Evolutionary conservation across 2,797 vertebrate genomes (phyloP), one percentile per base, ranked within the genome.

Genomic region (Saxicola maurus): DNA sequence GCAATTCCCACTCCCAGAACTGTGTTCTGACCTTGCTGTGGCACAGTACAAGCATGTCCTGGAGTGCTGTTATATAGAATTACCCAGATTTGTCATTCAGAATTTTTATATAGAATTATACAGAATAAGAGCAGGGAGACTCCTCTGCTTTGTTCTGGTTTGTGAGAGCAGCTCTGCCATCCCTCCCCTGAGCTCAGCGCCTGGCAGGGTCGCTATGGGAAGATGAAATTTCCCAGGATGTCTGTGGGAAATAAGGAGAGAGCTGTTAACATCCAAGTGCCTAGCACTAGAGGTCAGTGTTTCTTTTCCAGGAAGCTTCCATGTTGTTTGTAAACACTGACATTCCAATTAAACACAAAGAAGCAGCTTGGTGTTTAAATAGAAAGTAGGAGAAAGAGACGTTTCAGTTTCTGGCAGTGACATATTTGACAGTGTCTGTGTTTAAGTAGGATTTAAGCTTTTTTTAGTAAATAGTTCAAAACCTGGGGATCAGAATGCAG

Each of bases 201-300:
- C 61, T 15, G 3, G 8, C 24, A 7, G 15, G 40, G 17, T 67
- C 38, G 6, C 0, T 33, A 0, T 28, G 51, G 61, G 68, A 83
- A 53, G 52, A 67, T 28, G n/a, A 1, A 6, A 76, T 87, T 57
- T 57, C 86, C 38, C 64, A 57, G 78, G 6, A 35, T 33, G 66
- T 74, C 56, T 56, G 45, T 46, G 43, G 51, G 69, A 65, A 88
- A 52, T 45, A 17, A 68, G 40, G 31, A 49, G 40, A 45, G 64
- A 48, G 37, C 40, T 86, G 72, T 67, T 52, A 61, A 6, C 42
- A 74, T 68, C 43, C 7, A 56, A 45, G 62, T 79, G 71, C 8
- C 37, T 23, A 17, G 72, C 95, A 25, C 92, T 96, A 95, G 94
- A 91, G 95, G 96, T 94, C 96, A 87, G 71, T 91, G 62, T 95